Evolutionary conservation across 2,888 invertebrate genomes (phyloP).

Genomic region (Dryadula phaetusa): DNA sequence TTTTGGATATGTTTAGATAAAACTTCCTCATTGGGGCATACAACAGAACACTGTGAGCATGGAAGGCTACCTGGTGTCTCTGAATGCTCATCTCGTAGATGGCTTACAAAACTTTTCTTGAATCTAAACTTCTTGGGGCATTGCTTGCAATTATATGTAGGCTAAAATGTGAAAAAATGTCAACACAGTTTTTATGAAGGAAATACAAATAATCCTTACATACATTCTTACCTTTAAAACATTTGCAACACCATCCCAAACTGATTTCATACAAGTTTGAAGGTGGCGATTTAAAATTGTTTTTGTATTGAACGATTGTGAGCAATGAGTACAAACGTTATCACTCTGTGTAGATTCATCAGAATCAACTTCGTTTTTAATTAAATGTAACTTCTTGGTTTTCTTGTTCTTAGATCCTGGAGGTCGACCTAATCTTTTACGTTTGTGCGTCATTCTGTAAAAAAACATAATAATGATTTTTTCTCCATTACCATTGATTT

Average conservation of each 20-base stretch:
- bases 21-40: constrained; percentile 85
- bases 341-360: constrained; percentile 16
- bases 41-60: constrained; percentile 87
- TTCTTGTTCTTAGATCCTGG: constrained; percentile 58
- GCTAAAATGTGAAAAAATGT: constrained; percentile 46
- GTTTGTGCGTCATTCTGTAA: constrained; percentile 66
- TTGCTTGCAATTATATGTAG: constrained; percentile 69
- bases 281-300: constrained; percentile 24
- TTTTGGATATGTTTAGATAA: constrained; percentile 88
- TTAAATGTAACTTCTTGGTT: constrained; percentile 28
- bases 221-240: constrained; percentile 28
- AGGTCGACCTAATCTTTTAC: constrained; percentile 60
- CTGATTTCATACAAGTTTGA: constrained; percentile 16
- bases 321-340: constrained; percentile 35
- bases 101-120: constrained; percentile 86
- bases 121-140: constrained; percentile 91
- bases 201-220: neutral
- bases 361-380: constrained; percentile 45
- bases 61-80: constrained; percentile 81
- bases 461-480: constrained; percentile 47
- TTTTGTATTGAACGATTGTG: constrained; percentile 31
- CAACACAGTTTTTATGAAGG: neutral
- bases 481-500: constrained; percentile 49
- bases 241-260: constrained; percentile 4
- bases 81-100: constrained; percentile 88